Percentiles rank a stretch among this genome's conserved stretches.
These are phyloP conservation scores for Drosophila trichaetosa DNA, from an alignment of 2,888 invertebrate genomes.

Conservation along the genomic window DNA sequence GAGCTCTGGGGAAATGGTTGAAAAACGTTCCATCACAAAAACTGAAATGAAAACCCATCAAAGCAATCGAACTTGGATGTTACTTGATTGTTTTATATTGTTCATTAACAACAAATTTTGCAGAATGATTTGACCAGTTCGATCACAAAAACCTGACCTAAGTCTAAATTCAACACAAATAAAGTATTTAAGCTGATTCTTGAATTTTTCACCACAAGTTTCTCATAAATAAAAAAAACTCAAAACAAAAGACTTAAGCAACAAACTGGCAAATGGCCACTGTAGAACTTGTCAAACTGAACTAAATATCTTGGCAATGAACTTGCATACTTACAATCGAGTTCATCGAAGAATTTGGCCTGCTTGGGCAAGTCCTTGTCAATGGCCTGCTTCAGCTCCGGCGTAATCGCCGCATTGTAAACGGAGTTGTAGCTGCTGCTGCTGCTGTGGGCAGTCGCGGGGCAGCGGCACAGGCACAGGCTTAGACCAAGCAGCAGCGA, in stretches of 20 bases:
- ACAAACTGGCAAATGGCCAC: slow-evolving; percentile 53
- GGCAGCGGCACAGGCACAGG: slow-evolving; percentile 19
- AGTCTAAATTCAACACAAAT: neutral
- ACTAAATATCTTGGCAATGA: slow-evolving; percentile 54
- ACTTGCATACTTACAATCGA: slow-evolving; percentile 88
- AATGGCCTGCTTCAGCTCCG: slow-evolving; percentile 82
- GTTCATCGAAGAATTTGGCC: slow-evolving; percentile 89
- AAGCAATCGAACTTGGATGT: neutral
- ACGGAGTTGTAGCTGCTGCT: slow-evolving; percentile 78
- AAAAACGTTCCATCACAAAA: neutral
- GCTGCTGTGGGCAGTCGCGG: slow-evolving; percentile 57
- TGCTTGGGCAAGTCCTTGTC: slow-evolving; percentile 84
- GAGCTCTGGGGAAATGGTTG: neutral
- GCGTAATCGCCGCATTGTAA: slow-evolving; percentile 81
- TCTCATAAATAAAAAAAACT: too few species aligned
- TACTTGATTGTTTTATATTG: neutral
- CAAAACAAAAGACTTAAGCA: slow-evolving; percentile 74
- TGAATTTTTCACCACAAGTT: neutral
- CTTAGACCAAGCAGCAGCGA: slow-evolving; percentile 27
- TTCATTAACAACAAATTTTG: neutral
- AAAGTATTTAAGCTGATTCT: neutral
- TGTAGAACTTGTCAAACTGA: neutral
- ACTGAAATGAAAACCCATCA: neutral
- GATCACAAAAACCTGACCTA: neutral
- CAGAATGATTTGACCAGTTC: neutral